Conservation (phyloP, 2,113 vertebrate genomes). For the Baryphthengus martii region DNA sequence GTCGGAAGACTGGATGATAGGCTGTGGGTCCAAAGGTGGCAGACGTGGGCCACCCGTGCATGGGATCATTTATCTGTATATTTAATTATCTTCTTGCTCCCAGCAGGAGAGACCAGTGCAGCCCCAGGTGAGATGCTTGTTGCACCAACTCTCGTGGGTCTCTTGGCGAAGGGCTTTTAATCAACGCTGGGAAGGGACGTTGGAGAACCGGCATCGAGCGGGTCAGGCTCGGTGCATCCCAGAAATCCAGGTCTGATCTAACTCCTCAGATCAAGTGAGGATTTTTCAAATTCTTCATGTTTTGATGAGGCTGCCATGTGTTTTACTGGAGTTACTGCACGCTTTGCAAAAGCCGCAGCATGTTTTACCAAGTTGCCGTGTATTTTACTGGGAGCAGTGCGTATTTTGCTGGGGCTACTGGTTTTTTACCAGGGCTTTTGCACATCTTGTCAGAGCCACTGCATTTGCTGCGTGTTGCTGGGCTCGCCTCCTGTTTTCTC, state of each 20-base stretch:
- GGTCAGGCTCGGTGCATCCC: too few species aligned
- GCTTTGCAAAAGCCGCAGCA: too few species aligned
- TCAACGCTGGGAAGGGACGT: background rate
- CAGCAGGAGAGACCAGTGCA: background rate
- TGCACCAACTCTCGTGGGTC: too few species aligned
- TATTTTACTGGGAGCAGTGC: too few species aligned
- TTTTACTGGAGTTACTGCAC: too few species aligned
- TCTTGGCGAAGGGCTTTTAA: background rate
- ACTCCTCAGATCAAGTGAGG: background rate
- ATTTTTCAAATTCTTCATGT: background rate
- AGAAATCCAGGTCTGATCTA: background rate
- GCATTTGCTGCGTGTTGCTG: too few species aligned
- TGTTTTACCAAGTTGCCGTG: too few species aligned
- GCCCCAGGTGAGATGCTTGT: background rate
- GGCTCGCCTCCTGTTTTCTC: too few species aligned
- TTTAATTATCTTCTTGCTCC: background rate
- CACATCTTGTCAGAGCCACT: too few species aligned
- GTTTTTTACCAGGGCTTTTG: too few species aligned
- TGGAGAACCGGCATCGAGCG: background rate
- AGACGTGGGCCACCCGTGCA: background rate
- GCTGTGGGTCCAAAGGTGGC: background rate
- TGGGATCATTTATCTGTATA: accelerated
- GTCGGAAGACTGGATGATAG: background rate
- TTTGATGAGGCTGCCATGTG: too few species aligned
- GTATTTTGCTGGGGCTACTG: too few species aligned